Percentiles rank a stretch among this genome's conserved stretches.
phyloP scores from a whole-genome alignment of 2,113 vertebrate species.

The Rhynchomys soricoides region DNA sequence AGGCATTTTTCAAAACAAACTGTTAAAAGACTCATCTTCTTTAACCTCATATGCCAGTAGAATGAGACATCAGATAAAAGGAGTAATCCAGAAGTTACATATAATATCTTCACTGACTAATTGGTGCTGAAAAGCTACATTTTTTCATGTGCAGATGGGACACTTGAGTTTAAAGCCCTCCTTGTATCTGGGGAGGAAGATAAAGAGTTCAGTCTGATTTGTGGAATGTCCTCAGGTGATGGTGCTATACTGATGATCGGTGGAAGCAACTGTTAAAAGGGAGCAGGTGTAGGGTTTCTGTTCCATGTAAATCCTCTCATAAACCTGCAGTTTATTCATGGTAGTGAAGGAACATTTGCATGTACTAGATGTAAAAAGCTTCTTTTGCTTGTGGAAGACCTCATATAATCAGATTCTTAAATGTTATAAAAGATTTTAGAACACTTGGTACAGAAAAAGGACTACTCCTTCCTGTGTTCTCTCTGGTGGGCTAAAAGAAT shows the following conservation, averaged over 20 bases:
- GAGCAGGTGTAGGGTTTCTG: background rate
- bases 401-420: background rate
- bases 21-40: no score
- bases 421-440: conserved; percentile 35
- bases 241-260: conserved; percentile 59
- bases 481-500: background rate
- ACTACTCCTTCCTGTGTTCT: conserved; percentile 37
- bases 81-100: no score
- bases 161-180: fast-evolving
- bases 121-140: no score
- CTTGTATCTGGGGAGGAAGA: background rate
- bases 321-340: background rate
- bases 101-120: no score
- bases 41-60: background rate
- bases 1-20: no score
- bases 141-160: background rate
- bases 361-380: background rate
- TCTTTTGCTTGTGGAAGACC: background rate
- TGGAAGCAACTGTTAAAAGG: background rate
- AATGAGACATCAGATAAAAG: no score
- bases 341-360: background rate
- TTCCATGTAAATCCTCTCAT: conserved; percentile 35
- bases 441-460: background rate
- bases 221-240: background rate
- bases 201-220: fast-evolving